phyloP scores from a whole-genome alignment of 2,113 vertebrate species.

The Anguilla japonica region DNA sequence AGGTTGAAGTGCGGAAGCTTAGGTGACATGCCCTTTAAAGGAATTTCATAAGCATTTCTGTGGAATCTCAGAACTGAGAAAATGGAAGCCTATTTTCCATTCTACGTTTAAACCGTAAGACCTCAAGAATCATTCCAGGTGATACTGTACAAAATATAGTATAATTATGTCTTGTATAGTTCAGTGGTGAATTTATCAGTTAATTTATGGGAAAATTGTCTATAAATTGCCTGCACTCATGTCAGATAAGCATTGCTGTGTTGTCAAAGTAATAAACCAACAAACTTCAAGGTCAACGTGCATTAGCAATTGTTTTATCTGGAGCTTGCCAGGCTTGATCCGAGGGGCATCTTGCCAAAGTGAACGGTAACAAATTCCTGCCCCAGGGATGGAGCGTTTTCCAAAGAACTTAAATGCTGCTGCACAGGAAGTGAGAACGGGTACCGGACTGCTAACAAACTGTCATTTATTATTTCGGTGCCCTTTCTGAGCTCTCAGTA shows the following conservation, averaged over 20 bases:
- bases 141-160: neutral
- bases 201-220: neutral
- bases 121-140: neutral
- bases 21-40: neutral
- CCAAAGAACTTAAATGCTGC: neutral
- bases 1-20: neutral
- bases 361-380: neutral
- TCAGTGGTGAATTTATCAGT: neutral
- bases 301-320: neutral
- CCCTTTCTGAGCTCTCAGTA: neutral
- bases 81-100: neutral
- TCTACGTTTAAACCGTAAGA: neutral
- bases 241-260: slow-evolving; percentile 1
- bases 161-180: neutral
- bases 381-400: neutral
- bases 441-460: neutral
- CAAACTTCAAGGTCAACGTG: neutral
- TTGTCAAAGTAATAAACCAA: too few relatives aligned
- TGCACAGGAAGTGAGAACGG: neutral
- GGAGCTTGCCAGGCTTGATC: neutral
- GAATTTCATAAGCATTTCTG: neutral
- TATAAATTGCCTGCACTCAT: neutral
- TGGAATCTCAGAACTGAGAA: neutral
- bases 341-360: neutral
- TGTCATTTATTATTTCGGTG: neutral